phyloP scores from a whole-genome alignment of 2,888 invertebrate genomes.

The Dichetophora obliterata region DNA sequence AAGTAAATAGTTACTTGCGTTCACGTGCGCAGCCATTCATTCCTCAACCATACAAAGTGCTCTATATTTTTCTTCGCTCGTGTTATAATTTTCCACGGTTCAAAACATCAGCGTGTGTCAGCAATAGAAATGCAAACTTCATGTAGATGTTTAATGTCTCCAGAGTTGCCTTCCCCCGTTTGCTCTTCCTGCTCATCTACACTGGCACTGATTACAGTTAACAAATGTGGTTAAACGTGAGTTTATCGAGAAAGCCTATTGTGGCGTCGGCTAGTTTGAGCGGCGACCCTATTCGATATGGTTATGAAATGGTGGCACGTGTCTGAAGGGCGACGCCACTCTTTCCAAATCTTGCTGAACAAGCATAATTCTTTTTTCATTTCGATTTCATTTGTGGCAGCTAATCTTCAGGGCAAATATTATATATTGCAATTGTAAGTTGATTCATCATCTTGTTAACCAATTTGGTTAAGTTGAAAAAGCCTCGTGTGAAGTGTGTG shows the following conservation, averaged over 20 bases:
- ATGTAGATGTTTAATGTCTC: neutral
- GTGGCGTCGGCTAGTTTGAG: conserved; percentile 47
- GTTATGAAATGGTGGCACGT: conserved; percentile 63
- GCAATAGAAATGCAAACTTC: conserved; percentile 45
- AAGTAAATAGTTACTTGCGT: conserved; percentile 41
- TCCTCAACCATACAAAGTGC: neutral
- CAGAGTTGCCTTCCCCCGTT: neutral
- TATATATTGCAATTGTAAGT: conserved; percentile 64
- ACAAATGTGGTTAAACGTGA: conserved; percentile 32
- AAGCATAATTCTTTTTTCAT: conserved; percentile 20
- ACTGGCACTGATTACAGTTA: conserved; percentile 26
- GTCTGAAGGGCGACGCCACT: conserved; percentile 41
- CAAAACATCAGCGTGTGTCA: conserved; percentile 44
- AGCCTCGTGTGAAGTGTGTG: neutral
- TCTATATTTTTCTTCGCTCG: conserved; percentile 46
- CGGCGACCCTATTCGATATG: conserved; percentile 46
- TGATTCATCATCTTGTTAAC: conserved; percentile 55
- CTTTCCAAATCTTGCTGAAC: neutral
- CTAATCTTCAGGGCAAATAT: conserved; percentile 55
- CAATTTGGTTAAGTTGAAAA: conserved; percentile 54
- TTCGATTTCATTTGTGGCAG: conserved; percentile 14
- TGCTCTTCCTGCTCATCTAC: neutral
- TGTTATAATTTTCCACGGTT: conserved; percentile 65
- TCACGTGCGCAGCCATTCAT: conserved; percentile 12
- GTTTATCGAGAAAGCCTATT: conserved; percentile 6